Evolutionary conservation across 2,888 invertebrate species (phyloP), one percentile per base, ranked within the genome.

Genomic region (Rhingia campestris): DNA sequence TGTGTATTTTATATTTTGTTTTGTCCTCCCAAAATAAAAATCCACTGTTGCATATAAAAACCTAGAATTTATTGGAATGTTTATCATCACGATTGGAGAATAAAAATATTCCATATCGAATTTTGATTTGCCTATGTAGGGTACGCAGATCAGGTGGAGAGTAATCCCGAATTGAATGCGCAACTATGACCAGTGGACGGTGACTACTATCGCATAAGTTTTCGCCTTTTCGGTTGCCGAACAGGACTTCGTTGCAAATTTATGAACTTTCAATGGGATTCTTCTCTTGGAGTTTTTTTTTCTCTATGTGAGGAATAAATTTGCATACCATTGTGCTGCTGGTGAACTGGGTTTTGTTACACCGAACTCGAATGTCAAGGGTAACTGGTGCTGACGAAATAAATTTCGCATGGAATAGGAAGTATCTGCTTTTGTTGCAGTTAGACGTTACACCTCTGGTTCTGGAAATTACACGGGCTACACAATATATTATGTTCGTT

Each of bases 171-270:
- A 41, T 58, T 43, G 41, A 58, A 41, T 58, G 41, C n/a, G n/a
- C 41, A 58, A 39, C 39, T 41, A 41, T 41, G 58, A 58, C 41
- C 39, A 58, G 43, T 9, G 37, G 22, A 22, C 22, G 22, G 22
- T 22, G 22, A 56, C 54, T 39, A 37, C 14, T 22, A 56, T 39
- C 58, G 58, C 41, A 41, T 41, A 30, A 58, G 41, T 58, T 58
- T 58, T 58, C 58, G 22, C 1, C 22, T 22, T 22, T 22, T 22
- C 22, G 30, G 12, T 56, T 14, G 35, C 4, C 10, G 5, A 41
- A n/a, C 58, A 41, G 22, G 39, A 43, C 30, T 41, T 10, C 14
- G 4, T 58, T 41, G 9, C 4, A n/a, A 32, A 58, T 58, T 58
- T 58, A 58, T 58, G 41, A 39, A 30, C 32, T 58, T 56, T 39